phyloP scores from a whole-genome alignment of 1,140 invertebrate species.

The Atta texana region DNA sequence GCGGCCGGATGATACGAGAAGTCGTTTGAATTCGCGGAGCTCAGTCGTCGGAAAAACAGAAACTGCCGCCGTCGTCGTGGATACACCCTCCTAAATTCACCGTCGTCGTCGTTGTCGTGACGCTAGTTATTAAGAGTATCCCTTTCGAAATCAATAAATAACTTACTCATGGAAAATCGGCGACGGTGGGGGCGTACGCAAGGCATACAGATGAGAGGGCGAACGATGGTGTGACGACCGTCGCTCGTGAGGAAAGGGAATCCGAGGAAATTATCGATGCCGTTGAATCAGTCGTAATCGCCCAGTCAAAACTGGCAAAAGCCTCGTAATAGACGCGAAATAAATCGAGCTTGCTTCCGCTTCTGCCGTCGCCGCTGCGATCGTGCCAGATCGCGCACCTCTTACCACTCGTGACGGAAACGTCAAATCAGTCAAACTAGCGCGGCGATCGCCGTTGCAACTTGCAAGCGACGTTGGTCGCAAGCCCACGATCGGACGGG shows the following conservation, averaged over 20 bases:
- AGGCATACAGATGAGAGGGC: constrained; percentile 72
- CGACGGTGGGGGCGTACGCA: constrained; percentile 66
- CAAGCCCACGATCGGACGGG: neutral
- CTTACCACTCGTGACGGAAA: constrained; percentile 14
- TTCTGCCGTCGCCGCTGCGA: neutral
- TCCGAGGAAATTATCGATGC: neutral
- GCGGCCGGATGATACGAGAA: neutral
- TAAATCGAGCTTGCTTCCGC: neutral
- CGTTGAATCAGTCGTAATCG: neutral
- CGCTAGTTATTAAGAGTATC: constrained; percentile 57
- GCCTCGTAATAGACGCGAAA: constrained; percentile 7
- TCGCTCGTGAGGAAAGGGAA: constrained; percentile 22
- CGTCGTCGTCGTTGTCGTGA: neutral
- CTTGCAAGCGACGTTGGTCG: constrained; percentile 1
- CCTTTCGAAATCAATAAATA: constrained; percentile 74
- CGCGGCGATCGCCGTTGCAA: neutral
- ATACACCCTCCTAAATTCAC: neutral
- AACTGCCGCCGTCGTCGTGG: neutral
- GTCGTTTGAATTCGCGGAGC: neutral
- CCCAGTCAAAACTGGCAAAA: no score
- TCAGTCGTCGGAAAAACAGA: neutral
- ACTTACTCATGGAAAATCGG: constrained; percentile 77
- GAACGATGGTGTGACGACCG: constrained; percentile 45
- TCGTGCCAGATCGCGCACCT: neutral
- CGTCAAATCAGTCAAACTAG: constrained; percentile 24